Evolutionary conservation across 1,140 invertebrate species (phyloP).

Genomic region (Drosophila athabasca): DNA sequence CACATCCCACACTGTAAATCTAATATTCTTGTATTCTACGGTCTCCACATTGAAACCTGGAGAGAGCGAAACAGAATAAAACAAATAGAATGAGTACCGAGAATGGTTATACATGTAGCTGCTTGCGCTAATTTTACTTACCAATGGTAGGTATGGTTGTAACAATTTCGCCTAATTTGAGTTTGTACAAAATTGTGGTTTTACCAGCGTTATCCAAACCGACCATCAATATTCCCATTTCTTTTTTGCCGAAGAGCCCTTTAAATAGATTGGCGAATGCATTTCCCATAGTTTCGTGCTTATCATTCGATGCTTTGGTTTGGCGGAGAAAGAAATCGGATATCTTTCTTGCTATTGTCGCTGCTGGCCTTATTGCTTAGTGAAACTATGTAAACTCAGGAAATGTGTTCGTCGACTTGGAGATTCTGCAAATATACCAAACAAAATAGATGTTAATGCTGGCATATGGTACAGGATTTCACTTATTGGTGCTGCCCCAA

Average conservation of each 20-base stretch:
- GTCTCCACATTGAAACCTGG: slow-evolving; percentile 97
- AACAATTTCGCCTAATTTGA: slow-evolving; percentile 99
- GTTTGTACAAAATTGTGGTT: slow-evolving; percentile 99
- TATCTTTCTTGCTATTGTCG: slow-evolving; percentile 13
- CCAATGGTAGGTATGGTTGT: slow-evolving; percentile 99
- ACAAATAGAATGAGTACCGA: neutral
- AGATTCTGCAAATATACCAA: slow-evolving; percentile 48
- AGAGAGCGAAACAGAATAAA: slow-evolving; percentile 56
- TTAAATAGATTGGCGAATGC: slow-evolving; percentile 94
- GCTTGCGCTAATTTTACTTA: slow-evolving; percentile 84
- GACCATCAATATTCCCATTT: slow-evolving; percentile 99
- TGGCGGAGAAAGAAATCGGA: slow-evolving; percentile 21
- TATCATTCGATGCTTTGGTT: slow-evolving; percentile 38
- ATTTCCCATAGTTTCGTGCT: slow-evolving; percentile 89
- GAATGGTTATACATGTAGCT: too few relatives aligned
- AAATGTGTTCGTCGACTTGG: too few relatives aligned
- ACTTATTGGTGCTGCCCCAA: too few relatives aligned
- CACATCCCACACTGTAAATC: slow-evolving; percentile 96
- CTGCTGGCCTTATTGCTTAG: slow-evolving; percentile 7
- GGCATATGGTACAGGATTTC: too few relatives aligned
- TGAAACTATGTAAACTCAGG: too few relatives aligned
- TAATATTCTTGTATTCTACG: slow-evolving; percentile 98
- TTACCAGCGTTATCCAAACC: slow-evolving; percentile 99
- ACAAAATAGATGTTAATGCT: neutral
- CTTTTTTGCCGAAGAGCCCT: slow-evolving; percentile 98